Evolutionary conservation across 2,113 vertebrate species (phyloP), one percentile per base, ranked within the genome.

Genomic region (Carassius carassius): DNA sequence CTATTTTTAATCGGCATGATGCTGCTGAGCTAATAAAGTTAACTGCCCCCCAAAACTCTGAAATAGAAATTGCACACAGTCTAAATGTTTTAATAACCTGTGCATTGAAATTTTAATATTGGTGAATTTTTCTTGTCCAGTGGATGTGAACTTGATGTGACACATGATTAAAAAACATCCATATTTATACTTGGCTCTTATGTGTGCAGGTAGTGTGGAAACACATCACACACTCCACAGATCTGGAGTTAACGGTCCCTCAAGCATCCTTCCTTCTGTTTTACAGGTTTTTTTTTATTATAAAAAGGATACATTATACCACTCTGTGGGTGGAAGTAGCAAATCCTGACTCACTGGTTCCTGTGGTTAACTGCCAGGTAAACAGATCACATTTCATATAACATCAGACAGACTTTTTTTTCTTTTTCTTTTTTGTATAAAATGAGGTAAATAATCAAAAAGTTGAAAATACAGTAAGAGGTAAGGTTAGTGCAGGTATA

Each of bases 331-430:
- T 6, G 54, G 11, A 41, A 62, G 23, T 78, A 44, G 62, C 62
- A 65, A 65, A 65, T 87, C 70, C 86, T 88, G 86, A 77, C 88
- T 84, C 83, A 76, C 82, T n/a, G 44, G n/a, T 72, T 41, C 83
- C 69, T 87, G 87, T 87, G 74, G 75, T 86, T 69, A 84, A 78
- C 82, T 91, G 92, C 89, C 91, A 92, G 85, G 82, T 90, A 89
- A 90, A 90, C 89, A 88, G 90, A n/a, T n/a, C n/a, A n/a, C n/a
- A n/a, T n/a, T n/a, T n/a, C n/a, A n/a, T n/a, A n/a, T n/a, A n/a
- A n/a, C n/a, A n/a, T n/a, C n/a, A n/a, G n/a, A n/a, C n/a, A n/a
- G n/a, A n/a, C n/a, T n/a, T n/a, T n/a, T 12, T 47, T 47, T 47
- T 2, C 4, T 47, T 47, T 47, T 47, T 47, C 3, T 3, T 47